Evolutionary conservation across 2,888 invertebrate genomes (phyloP), one percentile per base, ranked within the genome.

Genomic region (Malthinus flaveolus): DNA sequence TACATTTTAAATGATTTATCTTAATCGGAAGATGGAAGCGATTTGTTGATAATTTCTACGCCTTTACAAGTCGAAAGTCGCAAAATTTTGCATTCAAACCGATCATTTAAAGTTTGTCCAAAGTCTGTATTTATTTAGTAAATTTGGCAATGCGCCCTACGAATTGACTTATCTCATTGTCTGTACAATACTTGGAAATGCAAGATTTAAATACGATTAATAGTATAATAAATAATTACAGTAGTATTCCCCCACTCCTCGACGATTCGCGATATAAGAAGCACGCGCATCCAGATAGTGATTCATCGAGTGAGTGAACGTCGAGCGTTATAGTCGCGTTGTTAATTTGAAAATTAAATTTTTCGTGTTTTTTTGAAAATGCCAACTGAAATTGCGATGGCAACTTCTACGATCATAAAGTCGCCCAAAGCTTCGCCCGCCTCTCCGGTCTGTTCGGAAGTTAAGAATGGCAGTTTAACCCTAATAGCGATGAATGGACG

Each of bases 401-500:
- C 74, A 56, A 68, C 74, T 31, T 68, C 76, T 34, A 68, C 75
- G 34, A 71, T 75, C 56, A 73, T 72, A 64, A 66, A 59, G 49
- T 72, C 72, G 55, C 68, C 71, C 45, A 67, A 66, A 32, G 78
- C 73, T 76, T 82, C 78, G 66, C 80, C 64, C 73, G 79, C 75
- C 3, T 82, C 78, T 66, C 80, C 64, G 73, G 79, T 75, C 3
- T 83, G 83, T 71, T 84, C 83, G 9, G 86, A 86, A 75, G 80
- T 83, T 60, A 86, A 85, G 77, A 83, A 83, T 61, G 87, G 87
- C n/a, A 83, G 84, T 70, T 80, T 86, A 77, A 84, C 82, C 65
- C 77, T 87, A 39, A 67, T 84, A 34, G 82, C 84, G 1, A 82
- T 84, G 48, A 82, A 81, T 59, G 84, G 84, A 66, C 80, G 83